Evolutionary conservation across 2,888 invertebrate genomes (phyloP), one percentile per base, ranked within the genome.

Genomic region (Lagria hirta): DNA sequence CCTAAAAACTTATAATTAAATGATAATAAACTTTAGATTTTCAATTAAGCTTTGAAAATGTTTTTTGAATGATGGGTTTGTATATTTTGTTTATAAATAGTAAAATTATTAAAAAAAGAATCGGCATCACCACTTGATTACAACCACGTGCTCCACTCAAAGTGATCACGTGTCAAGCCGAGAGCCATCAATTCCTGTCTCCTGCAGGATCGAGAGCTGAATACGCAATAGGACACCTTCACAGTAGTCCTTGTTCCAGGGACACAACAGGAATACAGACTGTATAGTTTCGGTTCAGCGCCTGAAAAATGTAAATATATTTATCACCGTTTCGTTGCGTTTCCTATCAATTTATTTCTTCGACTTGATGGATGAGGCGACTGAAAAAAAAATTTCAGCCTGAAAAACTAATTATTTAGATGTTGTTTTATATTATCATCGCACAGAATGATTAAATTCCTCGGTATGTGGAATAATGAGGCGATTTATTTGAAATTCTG

Each of bases 251-350:
- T 41, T 47, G 35, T 29, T 24, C 13, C 17, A 8, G 13, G 13
- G 33, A 42, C 32, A 36, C 32, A 42, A 32, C 30, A 42, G 42
- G 27, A 27, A 33, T 42, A 47, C 42, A 47, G 36, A 32, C 24
- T 33, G 30, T 41, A 30, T 21, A 36, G 28, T 32, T 27, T 20
- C 38, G 44, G 33, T 38, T 15, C 32, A 18, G 12, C 28, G 40
- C 33, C 29, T 54, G 54, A 54, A 54, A 54, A 54, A 54, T 51
- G 49, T 51, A 51, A 54, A 50, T 48, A 48, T 45, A 54, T 54
- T 48, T 51, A 49, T 54, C 54, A 54, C 30, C 48, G 54, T 46
- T 44, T 22, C 33, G 30, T 43, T 49, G 27, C 48, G 43, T 42
- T 49, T 49, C 42, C 45, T 45, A 51, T 51, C 53, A 48, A 51